Base-by-base conservation (phyloP, 2,888 invertebrate species). In the Drosophila neoperkinsi region DNA sequence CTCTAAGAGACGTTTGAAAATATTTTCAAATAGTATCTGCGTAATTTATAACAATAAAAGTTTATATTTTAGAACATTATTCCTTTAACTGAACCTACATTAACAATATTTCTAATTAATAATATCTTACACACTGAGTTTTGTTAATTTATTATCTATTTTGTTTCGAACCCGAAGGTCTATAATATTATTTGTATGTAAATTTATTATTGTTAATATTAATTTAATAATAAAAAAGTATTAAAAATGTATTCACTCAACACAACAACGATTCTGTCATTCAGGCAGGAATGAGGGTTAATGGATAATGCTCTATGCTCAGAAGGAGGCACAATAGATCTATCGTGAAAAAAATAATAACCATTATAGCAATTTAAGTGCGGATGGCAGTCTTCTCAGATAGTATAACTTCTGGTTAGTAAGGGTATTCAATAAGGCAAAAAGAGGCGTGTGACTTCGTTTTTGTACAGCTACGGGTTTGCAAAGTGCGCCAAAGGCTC, bases 401-500 rank as follows among this genome's bases (percentile, higher is more conserved):
- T 53, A 25, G 11, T 6, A 30, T 5, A 41, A 28, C 31, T 11
- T 25, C 16, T 18, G 28, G 16, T 3, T 11, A n/a, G 43, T 31
- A 9, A 87, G 72, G 56, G 75, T 53, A 74, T 67, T 11, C 18
- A 18, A 66, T 49, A 36, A 59, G 46, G 25, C 46, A 33, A 28
- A 71, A 65, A 18, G 25, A 49, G 53, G 41, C 53, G 41, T 70
- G 61, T 57, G 66, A 61, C 62, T 69, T 53, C 10, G 9, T 34
- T 49, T 51, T 64, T 67, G 49, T 55, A 25, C 5, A 28, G 43
- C 61, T 55, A 49, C 30, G 73, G 58, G 49, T 51, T 46, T 62
- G 49, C 50, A 60, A 75, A 84, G 71, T 77, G 71, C 71, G 77
- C 70, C 73, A 66, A 71, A 72, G 69, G 80, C 66, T 65, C 33